These are phyloP conservation scores for Gasterosteus nipponicus DNA, from an alignment of 2,113 vertebrate genomes.

Conservation along the genomic window DNA sequence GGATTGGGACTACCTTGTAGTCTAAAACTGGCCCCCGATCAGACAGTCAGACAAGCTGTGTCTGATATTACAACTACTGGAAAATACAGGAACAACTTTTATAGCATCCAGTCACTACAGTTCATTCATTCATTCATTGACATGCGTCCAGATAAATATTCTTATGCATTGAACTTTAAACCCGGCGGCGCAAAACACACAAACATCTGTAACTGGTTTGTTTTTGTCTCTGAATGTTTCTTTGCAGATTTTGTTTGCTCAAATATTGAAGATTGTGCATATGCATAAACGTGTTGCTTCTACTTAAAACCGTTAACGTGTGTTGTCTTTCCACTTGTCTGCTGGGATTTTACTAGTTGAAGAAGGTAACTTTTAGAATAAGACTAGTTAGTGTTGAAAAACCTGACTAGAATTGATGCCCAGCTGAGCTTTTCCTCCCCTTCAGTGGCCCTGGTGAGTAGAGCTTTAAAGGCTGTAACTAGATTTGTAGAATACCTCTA, in stretches of 20 bases:
- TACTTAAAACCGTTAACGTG: constrained; percentile 6
- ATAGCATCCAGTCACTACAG: not conserved
- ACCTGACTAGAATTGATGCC: not conserved
- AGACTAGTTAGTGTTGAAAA: not conserved
- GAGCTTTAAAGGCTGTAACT: not conserved
- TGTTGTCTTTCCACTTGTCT: constrained; percentile 32
- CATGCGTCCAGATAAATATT: not conserved
- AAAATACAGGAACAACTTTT: not conserved
- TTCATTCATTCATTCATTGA: not conserved
- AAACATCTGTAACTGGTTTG: not conserved
- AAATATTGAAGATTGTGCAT: not conserved
- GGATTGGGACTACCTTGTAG: not conserved
- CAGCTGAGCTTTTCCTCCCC: not conserved
- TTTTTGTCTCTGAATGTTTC: not conserved
- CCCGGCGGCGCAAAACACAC: not conserved
- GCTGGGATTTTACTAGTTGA: constrained; percentile 49
- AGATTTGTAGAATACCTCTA: not conserved
- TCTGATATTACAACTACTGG: not conserved
- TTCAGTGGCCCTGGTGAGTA: not conserved
- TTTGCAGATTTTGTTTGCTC: not conserved
- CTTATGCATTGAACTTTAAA: not conserved
- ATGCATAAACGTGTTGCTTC: not conserved
- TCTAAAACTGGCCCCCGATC: not conserved
- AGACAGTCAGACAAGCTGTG: constrained; percentile 20
- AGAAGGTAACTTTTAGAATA: constrained; percentile 51